Conservation (phyloP, 2,888 invertebrate species). For the Clanis bilineata region DNA sequence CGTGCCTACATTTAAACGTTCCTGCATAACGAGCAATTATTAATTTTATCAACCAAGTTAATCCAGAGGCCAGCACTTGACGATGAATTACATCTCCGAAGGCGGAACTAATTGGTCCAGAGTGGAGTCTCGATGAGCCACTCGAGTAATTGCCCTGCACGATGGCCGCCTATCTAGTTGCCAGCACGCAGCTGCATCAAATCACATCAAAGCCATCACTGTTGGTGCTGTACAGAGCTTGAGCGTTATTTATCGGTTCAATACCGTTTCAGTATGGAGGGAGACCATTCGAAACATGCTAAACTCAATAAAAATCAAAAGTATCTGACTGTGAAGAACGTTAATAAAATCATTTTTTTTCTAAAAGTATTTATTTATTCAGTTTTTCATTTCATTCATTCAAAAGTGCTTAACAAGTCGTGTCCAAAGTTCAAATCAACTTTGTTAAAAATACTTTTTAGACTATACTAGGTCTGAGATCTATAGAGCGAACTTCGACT, state of each 20-base stretch:
- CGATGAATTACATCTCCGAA: conserved; percentile 29
- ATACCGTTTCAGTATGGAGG: background rate
- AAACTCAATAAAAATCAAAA: no score
- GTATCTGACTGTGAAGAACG: no score
- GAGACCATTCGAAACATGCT: background rate
- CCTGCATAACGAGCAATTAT: background rate
- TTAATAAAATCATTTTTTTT: no score
- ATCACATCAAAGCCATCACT: conserved; percentile 61
- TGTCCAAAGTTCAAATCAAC: no score
- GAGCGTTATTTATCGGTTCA: conserved; percentile 5
- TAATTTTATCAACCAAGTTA: conserved; percentile 4
- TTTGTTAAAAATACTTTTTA: no score
- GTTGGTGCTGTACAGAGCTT: conserved; percentile 29
- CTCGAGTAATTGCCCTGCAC: conserved; percentile 35
- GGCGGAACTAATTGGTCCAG: conserved; percentile 64
- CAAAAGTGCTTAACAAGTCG: no score
- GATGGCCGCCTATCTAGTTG: conserved; percentile 32
- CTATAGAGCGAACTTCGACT: no score
- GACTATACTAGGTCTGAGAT: no score
- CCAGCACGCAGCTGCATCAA: conserved; percentile 60
- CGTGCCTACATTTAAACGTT: background rate
- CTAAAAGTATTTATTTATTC: no score
- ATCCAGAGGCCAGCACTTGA: conserved; percentile 10
- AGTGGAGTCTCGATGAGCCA: conserved; percentile 59
- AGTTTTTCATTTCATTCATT: no score